These are phyloP conservation scores for Porites lobata DNA, from an alignment of 92 coral and sea anemone genomes.

Conservation along the genomic window DNA sequence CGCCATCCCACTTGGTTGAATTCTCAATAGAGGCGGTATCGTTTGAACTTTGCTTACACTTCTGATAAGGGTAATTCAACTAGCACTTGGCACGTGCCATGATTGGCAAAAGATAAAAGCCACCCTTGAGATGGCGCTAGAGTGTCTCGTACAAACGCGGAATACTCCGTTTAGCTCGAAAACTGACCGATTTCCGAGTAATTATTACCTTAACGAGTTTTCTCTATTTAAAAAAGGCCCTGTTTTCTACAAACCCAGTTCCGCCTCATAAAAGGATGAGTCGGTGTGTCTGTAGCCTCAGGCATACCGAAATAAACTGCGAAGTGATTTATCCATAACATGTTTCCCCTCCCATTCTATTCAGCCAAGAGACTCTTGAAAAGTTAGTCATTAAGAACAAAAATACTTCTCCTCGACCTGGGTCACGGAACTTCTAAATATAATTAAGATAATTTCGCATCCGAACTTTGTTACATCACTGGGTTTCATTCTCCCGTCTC, in stretches of 20 bases:
- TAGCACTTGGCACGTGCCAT: constrained; percentile 55
- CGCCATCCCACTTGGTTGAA: constrained; percentile 69
- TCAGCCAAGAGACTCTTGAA: constrained; percentile 35
- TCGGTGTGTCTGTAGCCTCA: constrained; percentile 31
- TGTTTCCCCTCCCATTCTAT: constrained; percentile 23
- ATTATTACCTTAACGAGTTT: constrained; percentile 55
- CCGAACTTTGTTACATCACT: neutral
- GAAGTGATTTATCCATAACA: neutral
- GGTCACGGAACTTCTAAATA: constrained; percentile 11
- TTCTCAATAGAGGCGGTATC: constrained; percentile 81
- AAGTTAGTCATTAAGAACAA: constrained; percentile 4
- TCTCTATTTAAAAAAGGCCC: constrained; percentile 21
- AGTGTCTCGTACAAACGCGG: constrained; percentile 60
- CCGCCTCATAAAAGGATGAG: constrained; percentile 31
- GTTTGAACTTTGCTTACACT: constrained; percentile 78
- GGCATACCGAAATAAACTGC: neutral
- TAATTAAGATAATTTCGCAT: constrained; percentile 11
- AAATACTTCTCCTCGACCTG: neutral
- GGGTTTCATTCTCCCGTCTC: neutral
- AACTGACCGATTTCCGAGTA: constrained; percentile 58
- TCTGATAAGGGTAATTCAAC: constrained; percentile 79
- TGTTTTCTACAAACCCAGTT: neutral
- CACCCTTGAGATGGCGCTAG: constrained; percentile 69
- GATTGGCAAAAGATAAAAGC: constrained; percentile 61
- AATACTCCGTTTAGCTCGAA: constrained; percentile 42